phyloP scores from a whole-genome alignment of 2,888 invertebrate species.

The Nematopogon swammerdamellus region DNA sequence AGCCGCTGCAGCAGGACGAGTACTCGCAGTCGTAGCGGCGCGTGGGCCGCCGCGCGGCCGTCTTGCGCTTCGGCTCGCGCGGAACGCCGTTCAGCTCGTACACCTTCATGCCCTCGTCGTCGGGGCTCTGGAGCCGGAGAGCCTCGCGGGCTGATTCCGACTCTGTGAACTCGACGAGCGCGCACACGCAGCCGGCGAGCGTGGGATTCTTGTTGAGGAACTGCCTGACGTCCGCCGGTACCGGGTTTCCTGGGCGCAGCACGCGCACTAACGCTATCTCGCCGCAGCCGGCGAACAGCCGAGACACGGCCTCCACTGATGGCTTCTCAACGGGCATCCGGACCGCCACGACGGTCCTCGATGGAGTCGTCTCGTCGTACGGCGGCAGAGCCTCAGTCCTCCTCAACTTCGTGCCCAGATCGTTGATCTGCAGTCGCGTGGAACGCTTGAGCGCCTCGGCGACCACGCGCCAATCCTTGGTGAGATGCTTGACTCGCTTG shows the following conservation, averaged over 20 bases:
- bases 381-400: slow-evolving; percentile 81
- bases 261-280: slow-evolving; percentile 88
- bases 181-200: slow-evolving; percentile 81
- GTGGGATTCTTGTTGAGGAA: slow-evolving; percentile 90
- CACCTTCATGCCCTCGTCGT: slow-evolving; percentile 65
- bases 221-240: slow-evolving; percentile 87
- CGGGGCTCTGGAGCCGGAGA: slow-evolving; percentile 59
- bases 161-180: slow-evolving; percentile 86
- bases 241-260: slow-evolving; percentile 82
- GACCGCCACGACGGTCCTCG: slow-evolving; percentile 85
- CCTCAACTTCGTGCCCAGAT: slow-evolving; percentile 85
- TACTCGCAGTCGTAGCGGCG: slow-evolving; percentile 65
- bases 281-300: slow-evolving; percentile 83
- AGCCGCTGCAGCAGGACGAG: slow-evolving; percentile 51
- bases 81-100: slow-evolving; percentile 72
- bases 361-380: slow-evolving; percentile 90
- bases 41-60: slow-evolving; percentile 58
- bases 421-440: slow-evolving; percentile 82
- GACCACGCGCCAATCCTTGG: slow-evolving; percentile 92
- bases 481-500: slow-evolving; percentile 89
- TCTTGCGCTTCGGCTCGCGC: slow-evolving; percentile 73
- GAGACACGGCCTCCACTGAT: slow-evolving; percentile 87
- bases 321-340: slow-evolving; percentile 82
- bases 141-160: slow-evolving; percentile 84
- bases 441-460: slow-evolving; percentile 80